These are phyloP conservation scores for Atrina japonica DNA, from an alignment of 2,888 invertebrate species.

Conservation along the genomic window DNA sequence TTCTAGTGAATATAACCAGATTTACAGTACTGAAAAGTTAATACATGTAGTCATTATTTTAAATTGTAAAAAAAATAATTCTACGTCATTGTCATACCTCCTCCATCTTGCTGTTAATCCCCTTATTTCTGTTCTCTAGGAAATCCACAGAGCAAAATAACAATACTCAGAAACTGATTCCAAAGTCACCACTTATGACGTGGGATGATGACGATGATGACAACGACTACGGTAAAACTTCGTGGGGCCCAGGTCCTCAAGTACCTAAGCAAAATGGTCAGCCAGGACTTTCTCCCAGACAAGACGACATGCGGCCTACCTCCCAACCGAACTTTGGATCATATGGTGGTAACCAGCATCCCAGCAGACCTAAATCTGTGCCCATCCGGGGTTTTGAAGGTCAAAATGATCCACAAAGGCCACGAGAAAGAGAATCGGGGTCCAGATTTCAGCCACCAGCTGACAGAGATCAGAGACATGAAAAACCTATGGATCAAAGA, in stretches of 20 bases:
- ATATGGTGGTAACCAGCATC: conserved; percentile 5
- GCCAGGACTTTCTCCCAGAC: background rate
- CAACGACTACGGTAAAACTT: conserved; percentile 5
- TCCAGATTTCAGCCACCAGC: conserved; percentile 18
- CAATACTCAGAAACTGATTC: conserved; percentile 55
- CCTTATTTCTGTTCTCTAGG: conserved; percentile 20
- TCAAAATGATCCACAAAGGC: too few relatives aligned
- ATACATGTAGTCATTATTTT: too few relatives aligned
- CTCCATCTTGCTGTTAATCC: too few relatives aligned
- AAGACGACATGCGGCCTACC: background rate
- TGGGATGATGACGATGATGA: conserved; percentile 60
- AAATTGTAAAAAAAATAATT: too few relatives aligned
- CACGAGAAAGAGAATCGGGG: conserved; percentile 12
- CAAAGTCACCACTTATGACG: conserved; percentile 64
- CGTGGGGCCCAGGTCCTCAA: background rate
- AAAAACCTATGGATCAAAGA: conserved; percentile 17
- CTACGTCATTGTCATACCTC: too few relatives aligned
- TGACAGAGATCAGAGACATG: background rate
- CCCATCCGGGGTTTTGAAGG: too few relatives aligned
- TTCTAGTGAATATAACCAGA: too few relatives aligned
- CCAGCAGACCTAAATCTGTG: conserved; percentile 4
- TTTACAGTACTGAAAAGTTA: too few relatives aligned
- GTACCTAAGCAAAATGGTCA: conserved; percentile 6
- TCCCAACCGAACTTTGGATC: conserved; percentile 13
- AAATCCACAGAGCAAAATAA: conserved; percentile 37